Percentiles rank a stretch among this genome's conserved stretches.
Conservation (phyloP, 2,113 vertebrate genomes). For the Pterocles burchelli region DNA sequence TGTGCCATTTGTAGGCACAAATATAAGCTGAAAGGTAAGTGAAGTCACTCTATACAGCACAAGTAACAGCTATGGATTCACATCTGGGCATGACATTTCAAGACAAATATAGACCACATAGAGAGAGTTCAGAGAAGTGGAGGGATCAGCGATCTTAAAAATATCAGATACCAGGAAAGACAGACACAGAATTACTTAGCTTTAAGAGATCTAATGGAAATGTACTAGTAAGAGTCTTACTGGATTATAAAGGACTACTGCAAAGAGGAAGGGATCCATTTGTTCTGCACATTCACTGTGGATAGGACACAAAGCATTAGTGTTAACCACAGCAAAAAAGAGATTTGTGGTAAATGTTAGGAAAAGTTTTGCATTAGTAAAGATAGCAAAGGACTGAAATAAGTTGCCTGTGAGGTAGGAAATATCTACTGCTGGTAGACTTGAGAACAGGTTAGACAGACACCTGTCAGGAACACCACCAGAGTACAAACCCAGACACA, state of each 20-base stretch:
- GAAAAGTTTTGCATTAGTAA: background rate
- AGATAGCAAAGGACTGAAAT: background rate
- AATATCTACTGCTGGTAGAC: background rate
- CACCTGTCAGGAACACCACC: background rate
- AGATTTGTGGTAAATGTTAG: background rate
- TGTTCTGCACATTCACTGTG: background rate
- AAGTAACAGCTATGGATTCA: background rate
- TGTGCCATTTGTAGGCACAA: background rate
- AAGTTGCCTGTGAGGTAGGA: background rate
- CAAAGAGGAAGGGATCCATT: background rate
- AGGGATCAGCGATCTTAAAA: background rate
- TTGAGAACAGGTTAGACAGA: background rate
- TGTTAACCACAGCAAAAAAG: background rate
- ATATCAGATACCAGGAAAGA: background rate
- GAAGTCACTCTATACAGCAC: background rate
- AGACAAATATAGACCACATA: background rate
- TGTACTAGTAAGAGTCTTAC: background rate
- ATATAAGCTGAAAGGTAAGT: background rate
- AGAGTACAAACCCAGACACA: background rate
- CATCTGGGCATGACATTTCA: background rate
- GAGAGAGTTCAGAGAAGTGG: background rate
- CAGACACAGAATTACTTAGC: background rate
- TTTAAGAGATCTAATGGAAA: background rate
- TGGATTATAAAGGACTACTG: background rate
- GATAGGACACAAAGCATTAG: background rate